Conservation (phyloP, 2,113 vertebrate species). For the Ifrita kowaldi region DNA sequence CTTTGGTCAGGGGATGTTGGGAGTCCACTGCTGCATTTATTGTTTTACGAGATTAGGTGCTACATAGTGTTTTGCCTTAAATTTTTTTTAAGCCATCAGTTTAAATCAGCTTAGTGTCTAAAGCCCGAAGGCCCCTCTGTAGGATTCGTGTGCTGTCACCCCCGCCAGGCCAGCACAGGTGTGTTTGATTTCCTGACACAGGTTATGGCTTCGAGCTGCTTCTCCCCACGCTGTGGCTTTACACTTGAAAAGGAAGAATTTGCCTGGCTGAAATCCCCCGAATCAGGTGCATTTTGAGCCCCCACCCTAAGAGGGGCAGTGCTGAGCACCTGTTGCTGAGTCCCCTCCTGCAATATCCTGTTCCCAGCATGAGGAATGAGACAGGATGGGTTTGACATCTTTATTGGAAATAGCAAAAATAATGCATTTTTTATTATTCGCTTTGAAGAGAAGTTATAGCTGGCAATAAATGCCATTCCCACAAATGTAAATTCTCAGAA, state of each 20-base stretch:
- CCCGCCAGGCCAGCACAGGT: not conserved
- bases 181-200: not conserved
- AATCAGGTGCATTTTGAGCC: not conserved
- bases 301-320: no score
- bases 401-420: not conserved
- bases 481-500: not conserved
- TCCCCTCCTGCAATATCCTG: not conserved
- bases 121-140: not conserved
- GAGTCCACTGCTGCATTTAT: not conserved
- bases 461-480: not conserved
- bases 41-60: constrained; percentile 13
- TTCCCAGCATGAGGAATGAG: not conserved
- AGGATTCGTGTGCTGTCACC: not conserved
- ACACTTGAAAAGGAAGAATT: not conserved
- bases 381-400: not conserved
- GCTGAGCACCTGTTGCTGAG: not conserved
- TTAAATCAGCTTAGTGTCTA: not conserved
- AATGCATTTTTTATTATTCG: not conserved
- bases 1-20: not conserved
- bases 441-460: not conserved
- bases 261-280: not conserved
- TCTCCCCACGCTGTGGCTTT: fast-evolving
- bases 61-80: not conserved
- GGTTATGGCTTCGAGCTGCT: fast-evolving
- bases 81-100: not conserved